Percentiles rank a stretch among this genome's conserved stretches.
Conservation (phyloP, 2,113 vertebrate genomes). For the Astur gentilis region DNA sequence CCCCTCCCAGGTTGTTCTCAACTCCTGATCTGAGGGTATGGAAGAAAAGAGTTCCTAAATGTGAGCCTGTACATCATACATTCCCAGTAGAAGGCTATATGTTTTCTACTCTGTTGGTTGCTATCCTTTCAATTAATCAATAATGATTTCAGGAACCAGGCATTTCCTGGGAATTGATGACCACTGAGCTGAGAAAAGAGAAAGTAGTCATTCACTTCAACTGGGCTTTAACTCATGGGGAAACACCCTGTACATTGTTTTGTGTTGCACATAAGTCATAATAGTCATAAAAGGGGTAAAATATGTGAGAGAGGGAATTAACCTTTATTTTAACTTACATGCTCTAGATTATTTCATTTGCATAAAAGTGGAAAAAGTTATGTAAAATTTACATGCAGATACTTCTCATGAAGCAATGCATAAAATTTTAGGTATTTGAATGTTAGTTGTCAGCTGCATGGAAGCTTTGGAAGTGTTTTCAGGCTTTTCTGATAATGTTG, state of each 20-base stretch:
- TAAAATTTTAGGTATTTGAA: not conserved
- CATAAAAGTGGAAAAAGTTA: not conserved
- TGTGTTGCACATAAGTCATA: not conserved
- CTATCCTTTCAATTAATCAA: slow-evolving; percentile 2
- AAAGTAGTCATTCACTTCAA: not conserved
- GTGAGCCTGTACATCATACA: not conserved
- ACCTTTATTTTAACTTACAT: not conserved
- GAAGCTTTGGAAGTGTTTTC: not conserved
- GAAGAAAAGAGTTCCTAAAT: not conserved
- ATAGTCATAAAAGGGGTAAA: not conserved
- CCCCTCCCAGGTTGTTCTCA: slow-evolving; percentile 17
- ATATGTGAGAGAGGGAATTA: not conserved
- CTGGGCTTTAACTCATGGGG: not conserved
- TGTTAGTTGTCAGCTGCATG: not conserved
- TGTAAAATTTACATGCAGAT: not conserved
- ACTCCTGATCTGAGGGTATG: not conserved
- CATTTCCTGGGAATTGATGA: slow-evolving; percentile 6
- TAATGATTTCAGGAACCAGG: not conserved
- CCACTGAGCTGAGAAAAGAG: not conserved
- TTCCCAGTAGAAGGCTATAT: not conserved
- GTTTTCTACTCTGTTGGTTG: not conserved
- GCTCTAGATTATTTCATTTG: not conserved
- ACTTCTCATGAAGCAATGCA: not conserved
- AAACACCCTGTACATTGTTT: not conserved
- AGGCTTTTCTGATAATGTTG: not conserved